Percentiles rank a stretch among this genome's conserved stretches.
Conservation (phyloP, 1,140 invertebrate species). For the Drosophila lowei region DNA sequence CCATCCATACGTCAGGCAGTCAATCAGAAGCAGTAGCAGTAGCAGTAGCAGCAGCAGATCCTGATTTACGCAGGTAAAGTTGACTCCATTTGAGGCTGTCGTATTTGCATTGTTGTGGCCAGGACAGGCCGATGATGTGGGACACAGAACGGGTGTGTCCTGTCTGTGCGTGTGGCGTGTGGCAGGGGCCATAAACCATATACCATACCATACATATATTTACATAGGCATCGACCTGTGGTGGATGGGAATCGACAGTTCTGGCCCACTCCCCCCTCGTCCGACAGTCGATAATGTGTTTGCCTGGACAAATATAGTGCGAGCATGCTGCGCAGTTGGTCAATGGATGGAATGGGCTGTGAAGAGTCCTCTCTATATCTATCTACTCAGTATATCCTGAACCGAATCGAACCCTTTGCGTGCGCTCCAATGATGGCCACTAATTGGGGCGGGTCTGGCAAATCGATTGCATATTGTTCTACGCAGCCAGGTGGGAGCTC, state of each 20-base stretch:
- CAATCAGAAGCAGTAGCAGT: slow-evolving; percentile 53
- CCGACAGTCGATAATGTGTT: slow-evolving; percentile 26
- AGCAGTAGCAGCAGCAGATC: slow-evolving; percentile 58
- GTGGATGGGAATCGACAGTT: slow-evolving; percentile 43
- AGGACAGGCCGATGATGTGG: slow-evolving; percentile 46
- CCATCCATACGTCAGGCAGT: slow-evolving; percentile 57
- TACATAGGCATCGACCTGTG: slow-evolving; percentile 43
- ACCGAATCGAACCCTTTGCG: slow-evolving; percentile 5
- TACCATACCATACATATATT: slow-evolving; percentile 32
- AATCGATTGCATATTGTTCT: slow-evolving; percentile 32
- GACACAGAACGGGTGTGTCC: slow-evolving; percentile 5
- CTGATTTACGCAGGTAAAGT: slow-evolving; percentile 76
- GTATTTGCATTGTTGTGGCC: slow-evolving; percentile 63
- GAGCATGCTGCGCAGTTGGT: slow-evolving; percentile 27
- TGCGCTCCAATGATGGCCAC: slow-evolving; percentile 16
- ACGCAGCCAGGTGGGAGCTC: neutral
- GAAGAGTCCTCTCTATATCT: neutral
- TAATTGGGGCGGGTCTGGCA: slow-evolving; percentile 17
- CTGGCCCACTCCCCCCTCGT: too few relatives aligned
- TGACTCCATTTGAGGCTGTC: slow-evolving; percentile 44
- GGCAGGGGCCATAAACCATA: neutral
- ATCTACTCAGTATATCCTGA: neutral
- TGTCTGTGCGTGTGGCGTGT: neutral
- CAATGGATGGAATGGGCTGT: slow-evolving; percentile 25
- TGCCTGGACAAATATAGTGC: slow-evolving; percentile 55